Conservation (phyloP, 2,888 invertebrate species). For the Ametastegia equiseti region DNA sequence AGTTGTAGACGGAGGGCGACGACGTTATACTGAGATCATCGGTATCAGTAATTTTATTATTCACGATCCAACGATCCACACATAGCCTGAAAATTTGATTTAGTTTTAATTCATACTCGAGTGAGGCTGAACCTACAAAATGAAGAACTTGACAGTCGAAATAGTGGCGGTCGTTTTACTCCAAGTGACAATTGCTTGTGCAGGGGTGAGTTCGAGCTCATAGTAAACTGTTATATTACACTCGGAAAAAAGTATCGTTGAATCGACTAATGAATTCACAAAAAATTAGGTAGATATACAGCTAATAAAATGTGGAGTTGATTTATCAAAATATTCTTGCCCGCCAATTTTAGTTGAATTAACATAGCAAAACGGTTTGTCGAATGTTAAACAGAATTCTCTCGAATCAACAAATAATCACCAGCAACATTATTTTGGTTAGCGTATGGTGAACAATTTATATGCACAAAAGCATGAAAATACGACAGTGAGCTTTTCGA, state of each 20-base stretch:
- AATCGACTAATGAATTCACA: no score
- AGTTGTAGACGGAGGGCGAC: conserved; percentile 3
- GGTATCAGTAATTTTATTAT: conserved; percentile 1
- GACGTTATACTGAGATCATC: neutral
- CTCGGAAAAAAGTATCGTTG: no score
- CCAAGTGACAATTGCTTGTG: conserved; percentile 57
- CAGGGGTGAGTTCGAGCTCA: conserved; percentile 63
- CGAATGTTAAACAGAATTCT: no score
- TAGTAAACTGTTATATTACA: neutral
- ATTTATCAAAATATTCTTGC: no score
- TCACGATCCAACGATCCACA: neutral
- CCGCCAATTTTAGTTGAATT: no score
- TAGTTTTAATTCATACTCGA: neutral
- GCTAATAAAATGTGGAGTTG: no score
- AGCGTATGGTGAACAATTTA: no score
- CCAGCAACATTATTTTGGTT: no score
- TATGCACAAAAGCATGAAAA: no score
- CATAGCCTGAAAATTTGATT: neutral
- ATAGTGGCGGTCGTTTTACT: conserved; percentile 57
- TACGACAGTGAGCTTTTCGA: no score
- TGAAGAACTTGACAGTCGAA: conserved; percentile 57
- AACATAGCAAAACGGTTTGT: no score
- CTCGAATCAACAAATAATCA: neutral
- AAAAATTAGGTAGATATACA: no score
- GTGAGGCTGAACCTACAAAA: conserved; percentile 45